Evolutionary conservation across 2,113 vertebrate species (phyloP).

Genomic region (Abramis brama): DNA sequence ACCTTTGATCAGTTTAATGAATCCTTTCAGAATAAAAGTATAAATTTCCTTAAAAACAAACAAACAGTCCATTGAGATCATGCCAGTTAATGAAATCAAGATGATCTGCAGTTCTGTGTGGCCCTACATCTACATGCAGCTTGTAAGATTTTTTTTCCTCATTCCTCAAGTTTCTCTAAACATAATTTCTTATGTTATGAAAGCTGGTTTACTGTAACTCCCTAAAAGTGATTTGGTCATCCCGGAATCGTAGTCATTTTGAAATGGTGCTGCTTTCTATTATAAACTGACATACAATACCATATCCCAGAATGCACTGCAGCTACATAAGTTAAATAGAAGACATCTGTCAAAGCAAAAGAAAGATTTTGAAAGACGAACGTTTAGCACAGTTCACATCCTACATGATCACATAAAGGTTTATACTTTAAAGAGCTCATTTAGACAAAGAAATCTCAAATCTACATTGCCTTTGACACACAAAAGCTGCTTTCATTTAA

Average conservation of each 20-base stretch:
- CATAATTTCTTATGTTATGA: conserved; percentile 14
- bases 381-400: neutral
- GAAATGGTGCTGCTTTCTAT: conserved; percentile 49
- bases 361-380: conserved; percentile 1
- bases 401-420: conserved; percentile 15
- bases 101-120: conserved; percentile 16
- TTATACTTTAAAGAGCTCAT: neutral
- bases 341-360: conserved; percentile 44
- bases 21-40: neutral
- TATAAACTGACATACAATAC: conserved; percentile 25
- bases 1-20: neutral
- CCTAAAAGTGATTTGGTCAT: conserved; percentile 40
- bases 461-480: neutral
- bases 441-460: conserved; percentile 15
- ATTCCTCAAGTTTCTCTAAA: conserved; percentile 5
- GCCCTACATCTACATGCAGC: neutral
- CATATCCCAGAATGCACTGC: conserved; percentile 9
- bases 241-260: conserved; percentile 46
- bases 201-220: conserved; percentile 27
- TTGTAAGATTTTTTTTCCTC: neutral
- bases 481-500: conserved; percentile 16
- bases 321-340: conserved; percentile 24
- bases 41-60: neutral
- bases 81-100: neutral
- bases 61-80: neutral